phyloP scores from a whole-genome alignment of 2,113 vertebrate genomes.

The Rhipidura dahli region DNA sequence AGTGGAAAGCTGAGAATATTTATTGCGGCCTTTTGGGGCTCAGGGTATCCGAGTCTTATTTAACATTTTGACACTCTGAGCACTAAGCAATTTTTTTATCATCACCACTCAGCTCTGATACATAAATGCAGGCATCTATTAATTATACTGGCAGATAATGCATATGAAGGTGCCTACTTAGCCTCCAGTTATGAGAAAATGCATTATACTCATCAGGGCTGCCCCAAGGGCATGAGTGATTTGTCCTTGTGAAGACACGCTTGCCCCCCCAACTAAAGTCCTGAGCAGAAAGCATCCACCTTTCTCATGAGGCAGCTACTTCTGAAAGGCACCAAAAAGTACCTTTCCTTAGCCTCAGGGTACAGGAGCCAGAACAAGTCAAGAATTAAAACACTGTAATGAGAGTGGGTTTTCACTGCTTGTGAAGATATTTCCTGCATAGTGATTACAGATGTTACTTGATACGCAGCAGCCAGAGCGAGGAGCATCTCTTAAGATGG shows the following conservation, averaged over 20 bases:
- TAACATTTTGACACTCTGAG: constrained; percentile 1
- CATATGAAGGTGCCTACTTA: not conserved
- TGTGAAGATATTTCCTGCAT: not conserved
- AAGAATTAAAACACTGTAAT: not conserved
- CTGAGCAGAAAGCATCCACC: not conserved
- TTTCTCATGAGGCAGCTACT: not conserved
- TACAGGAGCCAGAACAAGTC: not conserved
- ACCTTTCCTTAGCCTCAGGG: not conserved
- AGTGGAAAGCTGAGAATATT: constrained; percentile 7
- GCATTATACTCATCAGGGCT: not conserved
- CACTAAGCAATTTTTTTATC: not conserved
- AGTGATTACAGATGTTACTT: not conserved
- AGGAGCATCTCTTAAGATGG: not conserved
- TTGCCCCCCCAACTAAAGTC: not conserved
- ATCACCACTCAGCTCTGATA: not conserved
- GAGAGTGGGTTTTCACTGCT: not conserved
- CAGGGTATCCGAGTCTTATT: not conserved
- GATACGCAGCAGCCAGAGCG: not conserved
- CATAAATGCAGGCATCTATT: constrained; percentile 20
- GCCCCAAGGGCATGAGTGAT: not conserved
- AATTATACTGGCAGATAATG: constrained; percentile 9
- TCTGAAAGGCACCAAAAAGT: not conserved
- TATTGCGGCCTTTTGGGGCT: constrained; percentile 3
- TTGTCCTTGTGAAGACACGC: not conserved
- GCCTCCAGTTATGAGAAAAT: not conserved